Base-by-base conservation (phyloP, 2,113 vertebrate genomes). In the Setophaga petechia region DNA sequence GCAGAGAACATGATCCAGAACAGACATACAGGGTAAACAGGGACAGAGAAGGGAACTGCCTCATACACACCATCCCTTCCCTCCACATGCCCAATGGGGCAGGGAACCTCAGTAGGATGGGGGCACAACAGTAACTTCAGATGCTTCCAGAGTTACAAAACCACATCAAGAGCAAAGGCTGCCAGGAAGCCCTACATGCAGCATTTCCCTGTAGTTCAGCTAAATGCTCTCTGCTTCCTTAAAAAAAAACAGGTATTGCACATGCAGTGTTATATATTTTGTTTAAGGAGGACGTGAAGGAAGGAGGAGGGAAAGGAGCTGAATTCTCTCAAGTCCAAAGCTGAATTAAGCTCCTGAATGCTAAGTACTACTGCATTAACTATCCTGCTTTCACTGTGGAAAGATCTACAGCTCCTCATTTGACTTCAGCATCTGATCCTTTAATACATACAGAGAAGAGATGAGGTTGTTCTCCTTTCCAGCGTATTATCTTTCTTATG, bases 311-410 rank as follows among this genome's bases (percentile, higher is more conserved):
- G 63, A 76, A 95, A 59, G 57, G 22, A 84, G 44, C 10, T 81
- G 76, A 89, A 94, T 93, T 89, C 75, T 91, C 93, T 47, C 6
- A 92, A 93, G 83, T 93, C 89, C 93, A 92, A 95, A 33, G 69
- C 62, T 90, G 93, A 85, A 89, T 82, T 77, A 96, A 87, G 89
- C 73, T 85, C 79, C 41, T 88, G 93, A 95, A 97, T 92, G 57
- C 66, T 87, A 87, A 96, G 69, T 69, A 93, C 54, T 87, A 68
- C 91, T 96, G 93, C 94, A 94, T 95, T 93, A 91, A 90, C 67
- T 59, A 83, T 31, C 57, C 85, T 2, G 1, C 73, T 91, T 91
- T 83, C 71, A 51, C 66, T 5, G 3, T 69, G 54, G 43, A 54
- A 87, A 89, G 69, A 95, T 47, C n/a, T 90, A 86, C 43, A 22